Evolutionary conservation across 2,113 vertebrate genomes (phyloP).

Genomic region (Oxyruncus cristatus): DNA sequence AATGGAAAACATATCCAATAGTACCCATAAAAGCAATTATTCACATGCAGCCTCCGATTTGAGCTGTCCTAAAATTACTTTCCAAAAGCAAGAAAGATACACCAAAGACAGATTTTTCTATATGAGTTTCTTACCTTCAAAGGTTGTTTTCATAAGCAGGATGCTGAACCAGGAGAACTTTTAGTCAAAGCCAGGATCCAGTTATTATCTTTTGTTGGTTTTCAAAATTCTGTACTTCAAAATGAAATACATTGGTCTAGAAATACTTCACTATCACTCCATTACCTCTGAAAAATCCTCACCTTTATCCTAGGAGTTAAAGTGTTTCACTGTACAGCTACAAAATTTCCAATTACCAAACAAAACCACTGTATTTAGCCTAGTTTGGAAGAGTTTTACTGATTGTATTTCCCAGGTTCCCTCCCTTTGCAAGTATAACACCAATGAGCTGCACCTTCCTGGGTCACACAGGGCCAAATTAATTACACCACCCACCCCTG

Average conservation of each 20-base stretch:
- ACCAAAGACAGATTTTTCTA: not conserved
- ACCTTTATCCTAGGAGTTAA: not conserved
- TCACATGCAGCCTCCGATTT: not conserved
- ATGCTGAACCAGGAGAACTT: not conserved
- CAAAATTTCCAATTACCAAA: not conserved
- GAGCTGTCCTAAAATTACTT: not conserved
- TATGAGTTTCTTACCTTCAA: not conserved
- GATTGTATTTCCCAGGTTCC: not conserved
- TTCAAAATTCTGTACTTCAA: not conserved
- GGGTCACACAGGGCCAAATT: not conserved
- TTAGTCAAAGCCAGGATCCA: not conserved
- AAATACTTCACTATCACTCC: not conserved
- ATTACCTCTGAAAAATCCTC: not conserved
- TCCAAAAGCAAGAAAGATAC: not conserved
- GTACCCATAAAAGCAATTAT: not conserved
- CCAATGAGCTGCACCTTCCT: not conserved
- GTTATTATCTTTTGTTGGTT: not conserved
- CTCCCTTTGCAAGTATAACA: not conserved
- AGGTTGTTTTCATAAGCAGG: not conserved
- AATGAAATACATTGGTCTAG: not conserved
- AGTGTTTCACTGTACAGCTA: not conserved
- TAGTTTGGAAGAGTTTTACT: not conserved
- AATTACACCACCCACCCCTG: not conserved
- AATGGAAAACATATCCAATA: not conserved
- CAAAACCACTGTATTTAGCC: not conserved